phyloP scores from a whole-genome alignment of 2,888 invertebrate genomes.

The Lepas anatifera region DNA sequence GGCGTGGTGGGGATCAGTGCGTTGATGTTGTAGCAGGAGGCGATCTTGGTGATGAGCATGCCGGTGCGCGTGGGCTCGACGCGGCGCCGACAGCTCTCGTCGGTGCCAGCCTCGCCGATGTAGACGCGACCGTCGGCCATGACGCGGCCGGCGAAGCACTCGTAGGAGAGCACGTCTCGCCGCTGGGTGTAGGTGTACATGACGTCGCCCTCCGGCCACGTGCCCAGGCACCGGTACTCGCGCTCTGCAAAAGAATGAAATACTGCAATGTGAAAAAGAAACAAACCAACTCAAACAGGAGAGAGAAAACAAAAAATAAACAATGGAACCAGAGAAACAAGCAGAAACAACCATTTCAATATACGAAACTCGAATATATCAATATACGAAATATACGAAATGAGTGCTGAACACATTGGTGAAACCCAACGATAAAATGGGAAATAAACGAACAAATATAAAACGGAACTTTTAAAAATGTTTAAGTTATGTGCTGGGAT shows the following conservation, averaged over 20 bases:
- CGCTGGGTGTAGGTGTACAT: conserved; percentile 52
- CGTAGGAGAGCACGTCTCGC: conserved; percentile 46
- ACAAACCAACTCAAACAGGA: too few relatives aligned
- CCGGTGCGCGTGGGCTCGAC: conserved; percentile 46
- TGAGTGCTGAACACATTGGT: too few relatives aligned
- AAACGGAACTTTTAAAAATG: too few relatives aligned
- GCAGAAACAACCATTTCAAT: too few relatives aligned
- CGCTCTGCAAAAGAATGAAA: conserved; percentile 37
- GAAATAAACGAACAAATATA: too few relatives aligned
- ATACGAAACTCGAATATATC: too few relatives aligned
- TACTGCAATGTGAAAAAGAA: too few relatives aligned
- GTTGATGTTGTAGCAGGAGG: neutral
- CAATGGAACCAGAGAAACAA: neutral
- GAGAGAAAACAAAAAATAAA: neutral
- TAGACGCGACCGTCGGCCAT: conserved; percentile 46
- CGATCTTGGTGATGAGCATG: conserved; percentile 36
- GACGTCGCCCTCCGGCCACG: conserved; percentile 49
- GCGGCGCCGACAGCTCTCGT: conserved; percentile 46
- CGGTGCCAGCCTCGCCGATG: conserved; percentile 49
- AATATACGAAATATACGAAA: too few relatives aligned
- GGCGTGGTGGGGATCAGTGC: neutral
- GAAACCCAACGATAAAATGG: too few relatives aligned
- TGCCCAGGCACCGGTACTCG: conserved; percentile 51
- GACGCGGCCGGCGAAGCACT: conserved; percentile 52
- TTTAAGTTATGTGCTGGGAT: too few relatives aligned